These are phyloP conservation scores for Seriola dumerili DNA, from an alignment of 2,113 vertebrate genomes.

Conservation along the genomic window DNA sequence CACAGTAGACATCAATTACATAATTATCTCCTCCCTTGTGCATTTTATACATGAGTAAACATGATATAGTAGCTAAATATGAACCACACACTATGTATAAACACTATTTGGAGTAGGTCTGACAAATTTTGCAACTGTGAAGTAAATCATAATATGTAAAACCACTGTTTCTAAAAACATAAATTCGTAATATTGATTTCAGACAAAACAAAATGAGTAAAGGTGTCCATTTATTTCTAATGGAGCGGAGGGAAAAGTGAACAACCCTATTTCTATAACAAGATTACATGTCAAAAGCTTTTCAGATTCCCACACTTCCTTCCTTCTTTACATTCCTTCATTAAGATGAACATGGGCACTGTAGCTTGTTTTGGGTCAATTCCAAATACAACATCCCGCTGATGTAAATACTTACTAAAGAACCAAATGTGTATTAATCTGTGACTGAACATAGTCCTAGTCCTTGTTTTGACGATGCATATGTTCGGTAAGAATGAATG, in stretches of 20 bases:
- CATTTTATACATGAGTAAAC: background rate
- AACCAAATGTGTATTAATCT: background rate
- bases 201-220: background rate
- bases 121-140: background rate
- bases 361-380: background rate
- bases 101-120: background rate
- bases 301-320: slow-evolving; percentile 23
- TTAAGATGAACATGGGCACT: background rate
- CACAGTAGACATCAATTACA: background rate
- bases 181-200: background rate
- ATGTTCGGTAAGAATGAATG: background rate
- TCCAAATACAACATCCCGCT: background rate
- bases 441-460: background rate
- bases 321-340: slow-evolving; percentile 13
- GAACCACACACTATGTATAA: no score
- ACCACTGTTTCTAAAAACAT: background rate
- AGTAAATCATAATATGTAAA: background rate
- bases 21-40: background rate
- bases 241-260: background rate
- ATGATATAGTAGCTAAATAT: background rate
- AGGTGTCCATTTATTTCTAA: no score
- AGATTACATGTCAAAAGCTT: background rate
- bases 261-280: background rate
- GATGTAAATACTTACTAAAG: background rate
- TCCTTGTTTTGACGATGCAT: background rate